phyloP scores from a whole-genome alignment of 2,888 invertebrate species.

The Rhogogaster chlorosoma region DNA sequence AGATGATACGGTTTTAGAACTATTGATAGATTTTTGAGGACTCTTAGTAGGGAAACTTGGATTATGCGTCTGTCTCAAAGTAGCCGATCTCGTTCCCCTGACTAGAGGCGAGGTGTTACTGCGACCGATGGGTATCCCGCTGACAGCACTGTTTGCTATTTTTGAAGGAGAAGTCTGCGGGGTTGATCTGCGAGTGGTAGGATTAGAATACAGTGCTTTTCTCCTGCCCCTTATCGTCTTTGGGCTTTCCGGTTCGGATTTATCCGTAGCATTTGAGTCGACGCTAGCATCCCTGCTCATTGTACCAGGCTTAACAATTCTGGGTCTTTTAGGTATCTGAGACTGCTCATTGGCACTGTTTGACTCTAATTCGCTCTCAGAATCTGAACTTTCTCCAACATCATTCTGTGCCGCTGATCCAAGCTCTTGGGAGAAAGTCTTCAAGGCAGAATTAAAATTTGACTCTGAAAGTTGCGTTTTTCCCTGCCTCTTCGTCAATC shows the following conservation, averaged over 20 bases:
- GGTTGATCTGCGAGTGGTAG: conserved; percentile 70
- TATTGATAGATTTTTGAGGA: conserved; percentile 68
- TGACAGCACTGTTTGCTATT: conserved; percentile 61
- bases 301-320: conserved; percentile 79
- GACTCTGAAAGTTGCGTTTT: conserved; percentile 42
- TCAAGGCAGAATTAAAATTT: not conserved
- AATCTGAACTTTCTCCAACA: not conserved
- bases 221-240: conserved; percentile 84
- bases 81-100: conserved; percentile 70
- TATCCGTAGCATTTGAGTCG: conserved; percentile 70
- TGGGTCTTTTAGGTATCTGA: conserved; percentile 70
- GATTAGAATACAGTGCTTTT: conserved; percentile 83
- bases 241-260: conserved; percentile 74
- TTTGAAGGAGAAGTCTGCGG: conserved; percentile 73
- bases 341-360: conserved; percentile 54
- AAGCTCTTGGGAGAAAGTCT: conserved; percentile 1
- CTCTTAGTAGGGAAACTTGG: conserved; percentile 57
- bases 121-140: conserved; percentile 71
- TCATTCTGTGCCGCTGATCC: conserved; percentile 39
- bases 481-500: conserved; percentile 61
- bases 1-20: conserved; percentile 64
- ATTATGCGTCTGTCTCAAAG: conserved; percentile 70
- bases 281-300: conserved; percentile 66
- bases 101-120: conserved; percentile 74
- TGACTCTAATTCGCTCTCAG: conserved; percentile 41